phyloP scores from a whole-genome alignment of 2,888 invertebrate species.

The Torymus aiolomorphi region DNA sequence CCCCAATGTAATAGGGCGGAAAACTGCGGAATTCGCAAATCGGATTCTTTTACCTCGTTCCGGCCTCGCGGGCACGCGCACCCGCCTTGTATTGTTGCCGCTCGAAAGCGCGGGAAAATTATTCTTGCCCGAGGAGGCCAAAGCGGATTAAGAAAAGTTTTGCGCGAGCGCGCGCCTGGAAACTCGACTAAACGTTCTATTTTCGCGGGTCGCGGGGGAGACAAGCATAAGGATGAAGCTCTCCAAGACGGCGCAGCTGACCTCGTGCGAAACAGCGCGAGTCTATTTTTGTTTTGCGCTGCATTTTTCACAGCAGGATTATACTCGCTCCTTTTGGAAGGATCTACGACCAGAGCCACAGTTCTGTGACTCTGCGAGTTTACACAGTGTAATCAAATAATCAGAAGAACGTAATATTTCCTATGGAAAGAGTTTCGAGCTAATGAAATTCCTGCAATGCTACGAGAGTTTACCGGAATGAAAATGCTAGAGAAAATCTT shows the following conservation, averaged over 20 bases:
- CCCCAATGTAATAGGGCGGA: neutral
- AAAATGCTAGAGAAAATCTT: no score
- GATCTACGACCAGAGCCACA: no score
- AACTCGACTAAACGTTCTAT: conserved; percentile 32
- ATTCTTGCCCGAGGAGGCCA: conserved; percentile 15
- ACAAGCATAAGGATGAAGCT: no score
- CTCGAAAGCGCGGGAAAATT: conserved; percentile 15
- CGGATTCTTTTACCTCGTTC: conserved; percentile 25
- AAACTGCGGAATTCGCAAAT: conserved; percentile 15
- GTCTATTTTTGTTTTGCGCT: neutral
- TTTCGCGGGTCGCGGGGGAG: conserved; percentile 9
- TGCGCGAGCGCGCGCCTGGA: neutral
- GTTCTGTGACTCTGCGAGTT: no score
- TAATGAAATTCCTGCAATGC: no score
- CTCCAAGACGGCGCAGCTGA: neutral
- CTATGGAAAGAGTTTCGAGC: no score
- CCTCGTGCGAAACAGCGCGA: neutral
- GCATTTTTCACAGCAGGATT: no score
- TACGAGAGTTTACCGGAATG: no score
- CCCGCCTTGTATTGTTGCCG: neutral
- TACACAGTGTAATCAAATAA: no score
- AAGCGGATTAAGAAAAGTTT: conserved; percentile 33
- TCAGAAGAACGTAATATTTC: no score
- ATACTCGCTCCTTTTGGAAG: no score
- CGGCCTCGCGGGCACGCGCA: neutral